phyloP scores from a whole-genome alignment of 2,113 vertebrate species.

The Lepus americanus region DNA sequence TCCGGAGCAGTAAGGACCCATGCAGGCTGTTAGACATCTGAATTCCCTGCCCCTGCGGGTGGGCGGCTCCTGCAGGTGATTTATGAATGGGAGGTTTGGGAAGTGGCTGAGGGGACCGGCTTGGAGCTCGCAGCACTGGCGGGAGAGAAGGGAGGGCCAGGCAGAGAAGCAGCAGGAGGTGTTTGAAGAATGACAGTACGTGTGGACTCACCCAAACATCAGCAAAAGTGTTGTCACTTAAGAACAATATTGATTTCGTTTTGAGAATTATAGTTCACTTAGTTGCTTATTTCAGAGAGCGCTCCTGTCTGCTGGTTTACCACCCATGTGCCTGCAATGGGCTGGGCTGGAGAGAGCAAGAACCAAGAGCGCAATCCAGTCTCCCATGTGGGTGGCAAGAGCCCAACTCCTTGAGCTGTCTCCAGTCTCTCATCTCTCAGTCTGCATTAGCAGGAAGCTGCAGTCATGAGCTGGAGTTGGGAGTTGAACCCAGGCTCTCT shows the following conservation, averaged over 20 bases:
- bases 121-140: not conserved
- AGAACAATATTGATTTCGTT: not conserved
- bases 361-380: too few species aligned
- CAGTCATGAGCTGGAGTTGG: too few species aligned
- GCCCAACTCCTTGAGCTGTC: too few species aligned
- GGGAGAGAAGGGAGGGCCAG: accelerated
- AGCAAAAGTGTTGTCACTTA: not conserved
- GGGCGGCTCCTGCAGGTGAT: not conserved
- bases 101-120: not conserved
- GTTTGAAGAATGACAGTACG: not conserved
- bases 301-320: too few species aligned
- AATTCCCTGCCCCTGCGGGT: not conserved
- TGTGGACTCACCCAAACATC: too few species aligned
- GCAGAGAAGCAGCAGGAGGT: not conserved
- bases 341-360: too few species aligned
- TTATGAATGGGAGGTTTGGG: not conserved
- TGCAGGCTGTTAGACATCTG: not conserved
- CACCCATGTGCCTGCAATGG: too few species aligned
- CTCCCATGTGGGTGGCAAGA: too few species aligned
- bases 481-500: too few species aligned
- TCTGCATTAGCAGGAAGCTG: too few species aligned
- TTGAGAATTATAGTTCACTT: not conserved
- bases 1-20: not conserved
- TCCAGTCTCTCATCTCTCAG: too few species aligned
- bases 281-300: too few species aligned